Percentiles rank a stretch among this genome's conserved stretches.
These are phyloP conservation scores for Cygnus olor DNA, from an alignment of 2,797 vertebrate species.

Conservation along the genomic window DNA sequence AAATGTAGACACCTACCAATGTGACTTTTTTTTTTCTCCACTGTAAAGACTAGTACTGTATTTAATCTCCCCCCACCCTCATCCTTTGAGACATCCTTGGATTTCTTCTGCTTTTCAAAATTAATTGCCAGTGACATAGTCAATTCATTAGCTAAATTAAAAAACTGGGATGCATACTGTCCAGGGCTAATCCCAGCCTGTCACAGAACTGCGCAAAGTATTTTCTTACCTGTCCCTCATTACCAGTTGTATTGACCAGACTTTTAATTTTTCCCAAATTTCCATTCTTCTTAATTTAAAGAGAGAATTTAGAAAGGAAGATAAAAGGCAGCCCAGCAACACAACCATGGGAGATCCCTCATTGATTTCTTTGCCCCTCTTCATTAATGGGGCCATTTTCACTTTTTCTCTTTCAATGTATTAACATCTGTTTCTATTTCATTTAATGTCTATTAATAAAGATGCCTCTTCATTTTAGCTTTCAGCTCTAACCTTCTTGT, in stretches of 20 bases:
- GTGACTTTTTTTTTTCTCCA: conserved; percentile 1
- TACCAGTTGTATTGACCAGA: neutral
- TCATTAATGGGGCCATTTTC: conserved; percentile 56
- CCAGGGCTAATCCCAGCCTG: conserved; percentile 39
- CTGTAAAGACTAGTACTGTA: conserved; percentile 12
- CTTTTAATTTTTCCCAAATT: conserved; percentile 36
- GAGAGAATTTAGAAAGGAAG: conserved; percentile 27
- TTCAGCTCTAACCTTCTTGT: neutral
- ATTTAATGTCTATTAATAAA: conserved; percentile 47
- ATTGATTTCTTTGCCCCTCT: conserved; percentile 58
- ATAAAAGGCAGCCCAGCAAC: conserved; percentile 33
- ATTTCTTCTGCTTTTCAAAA: conserved; percentile 50
- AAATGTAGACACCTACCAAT: neutral
- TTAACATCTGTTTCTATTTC: conserved; percentile 40
- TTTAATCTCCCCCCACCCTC: neutral
- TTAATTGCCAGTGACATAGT: conserved; percentile 49
- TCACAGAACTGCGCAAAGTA: conserved; percentile 1
- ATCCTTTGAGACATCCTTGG: conserved; percentile 43
- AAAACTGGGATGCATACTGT: conserved; percentile 41
- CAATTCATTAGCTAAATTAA: conserved; percentile 70
- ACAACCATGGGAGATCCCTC: conserved; percentile 28
- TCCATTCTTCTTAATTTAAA: conserved; percentile 27
- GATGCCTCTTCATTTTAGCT: conserved; percentile 6
- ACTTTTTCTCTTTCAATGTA: neutral
- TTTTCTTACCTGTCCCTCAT: conserved; percentile 49